phyloP scores from a whole-genome alignment of 2,113 vertebrate species.

The Andinoacara biseriatus region DNA sequence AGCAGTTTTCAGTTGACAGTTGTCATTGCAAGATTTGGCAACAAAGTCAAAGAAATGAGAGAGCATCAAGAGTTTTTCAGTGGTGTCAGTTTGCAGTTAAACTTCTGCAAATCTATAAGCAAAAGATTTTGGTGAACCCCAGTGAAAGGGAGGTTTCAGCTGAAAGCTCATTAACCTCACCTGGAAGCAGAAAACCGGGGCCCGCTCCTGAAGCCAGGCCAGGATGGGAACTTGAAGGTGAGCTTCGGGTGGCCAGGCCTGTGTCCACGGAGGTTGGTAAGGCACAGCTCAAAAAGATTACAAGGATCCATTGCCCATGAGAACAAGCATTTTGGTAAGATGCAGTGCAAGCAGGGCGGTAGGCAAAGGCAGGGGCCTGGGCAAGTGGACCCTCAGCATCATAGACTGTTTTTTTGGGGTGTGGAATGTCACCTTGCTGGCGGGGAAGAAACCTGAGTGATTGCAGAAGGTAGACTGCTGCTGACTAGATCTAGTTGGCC shows the following conservation, averaged over 20 bases:
- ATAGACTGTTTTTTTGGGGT: no score
- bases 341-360: no score
- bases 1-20: slow-evolving; percentile 4
- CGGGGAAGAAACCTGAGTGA: no score
- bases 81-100: not conserved
- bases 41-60: not conserved
- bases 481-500: no score
- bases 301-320: not conserved
- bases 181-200: not conserved
- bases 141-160: not conserved
- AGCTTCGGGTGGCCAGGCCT: not conserved
- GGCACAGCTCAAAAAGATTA: no score
- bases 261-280: not conserved
- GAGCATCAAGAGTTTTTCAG: not conserved
- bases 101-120: not conserved
- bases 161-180: not conserved
- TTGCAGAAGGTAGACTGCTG: no score
- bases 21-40: no score
- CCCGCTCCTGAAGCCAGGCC: no score
- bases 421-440: no score
- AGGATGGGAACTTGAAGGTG: not conserved
- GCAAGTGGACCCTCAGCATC: no score
- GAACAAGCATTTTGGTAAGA: no score
- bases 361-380: no score
- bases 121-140: not conserved